These are phyloP conservation scores for Nemotelus pantherinus DNA, from an alignment of 2,888 invertebrate genomes.

Conservation along the genomic window DNA sequence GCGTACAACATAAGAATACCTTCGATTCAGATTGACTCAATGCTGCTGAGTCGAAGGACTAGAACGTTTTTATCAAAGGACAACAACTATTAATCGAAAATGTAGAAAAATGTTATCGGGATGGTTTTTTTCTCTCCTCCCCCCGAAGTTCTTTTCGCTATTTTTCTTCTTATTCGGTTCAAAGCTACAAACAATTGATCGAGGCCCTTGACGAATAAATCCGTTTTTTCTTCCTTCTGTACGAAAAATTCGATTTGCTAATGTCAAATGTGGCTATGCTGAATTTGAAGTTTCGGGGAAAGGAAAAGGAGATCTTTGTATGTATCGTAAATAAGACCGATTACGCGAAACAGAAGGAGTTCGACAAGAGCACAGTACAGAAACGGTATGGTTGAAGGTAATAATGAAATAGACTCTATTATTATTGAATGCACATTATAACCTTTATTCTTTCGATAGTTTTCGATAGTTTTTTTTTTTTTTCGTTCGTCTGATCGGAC, in stretches of 20 bases:
- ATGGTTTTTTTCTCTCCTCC: background rate
- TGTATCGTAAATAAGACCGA: background rate
- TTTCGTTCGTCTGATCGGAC: background rate
- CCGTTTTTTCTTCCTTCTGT: background rate
- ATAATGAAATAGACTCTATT: slow-evolving; percentile 32
- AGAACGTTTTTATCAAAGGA: slow-evolving; percentile 12
- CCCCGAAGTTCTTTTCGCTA: background rate
- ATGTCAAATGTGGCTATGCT: slow-evolving; percentile 12
- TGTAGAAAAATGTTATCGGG: slow-evolving; percentile 5
- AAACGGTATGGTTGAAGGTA: slow-evolving; percentile 15
- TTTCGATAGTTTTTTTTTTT: slow-evolving; percentile 12
- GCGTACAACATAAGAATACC: too few relatives aligned
- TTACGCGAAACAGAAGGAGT: background rate
- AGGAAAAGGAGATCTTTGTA: background rate
- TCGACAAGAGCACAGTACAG: background rate
- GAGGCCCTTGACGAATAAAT: slow-evolving; percentile 3
- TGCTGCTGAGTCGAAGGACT: background rate
- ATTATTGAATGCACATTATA: slow-evolving; percentile 15
- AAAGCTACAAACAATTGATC: background rate
- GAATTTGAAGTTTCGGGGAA: background rate
- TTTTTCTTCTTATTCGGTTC: background rate
- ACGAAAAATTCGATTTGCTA: slow-evolving; percentile 25
- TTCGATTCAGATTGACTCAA: too few relatives aligned
- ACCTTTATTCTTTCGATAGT: slow-evolving; percentile 28
- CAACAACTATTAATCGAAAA: slow-evolving; percentile 24